Evolutionary conservation across 2,888 invertebrate species (phyloP), one percentile per base, ranked within the genome.

Genomic region (Nephrotoma appendiculata): DNA sequence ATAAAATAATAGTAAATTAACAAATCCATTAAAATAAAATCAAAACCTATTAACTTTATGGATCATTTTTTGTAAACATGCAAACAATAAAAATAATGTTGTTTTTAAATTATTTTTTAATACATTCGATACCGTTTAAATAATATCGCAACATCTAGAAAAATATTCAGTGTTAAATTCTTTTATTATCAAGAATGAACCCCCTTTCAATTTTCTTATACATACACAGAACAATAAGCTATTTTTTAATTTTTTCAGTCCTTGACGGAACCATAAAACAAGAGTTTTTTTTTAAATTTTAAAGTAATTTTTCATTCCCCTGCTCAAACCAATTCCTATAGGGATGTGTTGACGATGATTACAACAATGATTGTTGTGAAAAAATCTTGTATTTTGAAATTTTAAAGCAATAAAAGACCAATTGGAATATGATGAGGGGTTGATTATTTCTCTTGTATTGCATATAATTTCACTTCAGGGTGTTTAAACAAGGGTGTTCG

Each of bases 361-460:
- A 71, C 71, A 71, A 71, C 71, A 71, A 71, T 71, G 71, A 71
- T 71, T 71, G 71, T 31, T 71, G 71, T 71, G 71, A 71, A 71
- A 71, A 71, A 71, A 71, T 71, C 31, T 71, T 71, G 71, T 71
- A 71, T 84, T 84, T 84, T 84, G 7, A 42, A 84, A 43, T 43
- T 84, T 42, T 84, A 84, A 84, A 42, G 84, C 84, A 84, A 84
- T 84, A 84, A 84, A 84, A 84, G 42, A 84, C 84, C 84, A 84
- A 84, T 84, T 84, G 84, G 42, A 84, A 84, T 84, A 84, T 71
- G 71, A 71, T 71, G 71, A 71, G 71, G 71, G 71, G 71, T 71
- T 57, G 71, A 31, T 19, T 31, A 71, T 15, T 15, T 5, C 15
- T 57, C 52, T 57, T 31, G 15, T 52, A 71, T 31, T 57, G 9